Evolutionary conservation across 2,888 invertebrate species (phyloP), one percentile per base, ranked within the genome.

Genomic region (Troides helena): DNA sequence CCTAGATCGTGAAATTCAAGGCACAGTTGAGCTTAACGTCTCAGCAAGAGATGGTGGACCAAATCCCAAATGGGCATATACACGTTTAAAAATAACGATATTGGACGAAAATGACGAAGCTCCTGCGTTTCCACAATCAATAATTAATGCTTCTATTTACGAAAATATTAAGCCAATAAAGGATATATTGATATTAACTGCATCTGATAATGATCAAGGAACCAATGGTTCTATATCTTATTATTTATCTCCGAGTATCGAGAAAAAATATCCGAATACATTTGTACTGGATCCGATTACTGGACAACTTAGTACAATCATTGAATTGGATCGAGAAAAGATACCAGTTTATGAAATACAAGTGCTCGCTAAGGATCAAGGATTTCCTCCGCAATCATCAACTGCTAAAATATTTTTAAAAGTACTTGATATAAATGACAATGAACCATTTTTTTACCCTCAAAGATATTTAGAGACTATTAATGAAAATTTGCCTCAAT

Each of bases 61-160:
- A 0, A 98, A 97, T 87, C 98, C 98, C 0, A 97, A 98, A 86
- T 97, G 96, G 95, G 98, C 98, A 1, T 96, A 96, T 77, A 97
- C 98, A 0, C 95, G 97, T 83, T 90, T 99, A 25, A 97, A 97
- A 91, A 96, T 99, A 8, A 97, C 96, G 4, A 96, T 99, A 75
- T 90, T 98, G 72, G 99, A 99, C 89, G 98, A 98, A 89, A 99
- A 99, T 85, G 99, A 99, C 82, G 98, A 98, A 88, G 95, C 96
- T 23, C 99, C 99, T 0, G 93, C 94, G 77, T 99, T 99, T 89
- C 94, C 95, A 0, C 96, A 97, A 81, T 90, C 93, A 53, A 88
- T 94, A 75, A 95, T 97, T 58, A 95, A 96, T 79, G 95, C 97
- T 5, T 95, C 95, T 57, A 83, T 98, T 53, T 95, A 95, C 65